Percentiles rank a stretch among this genome's conserved stretches.
Evolutionary conservation across 1,140 invertebrate species (phyloP).

Genomic region (Venustaconcha ellipsiformis): DNA sequence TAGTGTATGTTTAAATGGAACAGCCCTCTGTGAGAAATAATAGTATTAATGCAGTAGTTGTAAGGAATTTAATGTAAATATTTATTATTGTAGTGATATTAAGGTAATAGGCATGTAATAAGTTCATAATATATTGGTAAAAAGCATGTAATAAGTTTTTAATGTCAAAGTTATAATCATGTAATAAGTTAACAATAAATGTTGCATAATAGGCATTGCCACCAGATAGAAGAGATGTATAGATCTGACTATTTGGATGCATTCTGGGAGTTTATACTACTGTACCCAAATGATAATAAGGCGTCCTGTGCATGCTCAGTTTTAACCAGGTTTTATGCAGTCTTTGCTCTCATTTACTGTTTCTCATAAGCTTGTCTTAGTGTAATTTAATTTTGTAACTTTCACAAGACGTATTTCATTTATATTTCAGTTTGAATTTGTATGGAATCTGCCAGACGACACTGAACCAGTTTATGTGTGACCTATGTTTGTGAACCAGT

Average conservation of each 20-base stretch:
- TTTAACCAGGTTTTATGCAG: background rate
- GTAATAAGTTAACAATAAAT: too few relatives aligned
- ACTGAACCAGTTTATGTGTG: slow-evolving; percentile 44
- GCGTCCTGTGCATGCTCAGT: background rate
- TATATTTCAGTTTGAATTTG: slow-evolving; percentile 32
- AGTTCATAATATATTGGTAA: too few relatives aligned
- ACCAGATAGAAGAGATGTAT: background rate
- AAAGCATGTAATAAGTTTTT: too few relatives aligned
- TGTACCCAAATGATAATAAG: background rate
- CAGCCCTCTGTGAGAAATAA: too few relatives aligned
- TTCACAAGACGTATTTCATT: background rate
- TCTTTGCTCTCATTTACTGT: background rate
- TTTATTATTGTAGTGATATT: too few relatives aligned
- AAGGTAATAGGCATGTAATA: too few relatives aligned
- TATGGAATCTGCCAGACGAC: slow-evolving; percentile 44
- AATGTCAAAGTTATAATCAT: too few relatives aligned
- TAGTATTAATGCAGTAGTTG: too few relatives aligned
- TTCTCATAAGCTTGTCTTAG: background rate
- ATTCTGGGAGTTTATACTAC: background rate
- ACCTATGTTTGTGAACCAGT: slow-evolving; percentile 13
- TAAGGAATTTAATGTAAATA: too few relatives aligned
- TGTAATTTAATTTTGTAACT: slow-evolving; percentile 1
- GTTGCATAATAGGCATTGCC: too few relatives aligned
- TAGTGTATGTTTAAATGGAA: too few relatives aligned
- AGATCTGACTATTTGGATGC: background rate